Conservation (phyloP, 2,113 vertebrate species). For the Tringa solitaria region DNA sequence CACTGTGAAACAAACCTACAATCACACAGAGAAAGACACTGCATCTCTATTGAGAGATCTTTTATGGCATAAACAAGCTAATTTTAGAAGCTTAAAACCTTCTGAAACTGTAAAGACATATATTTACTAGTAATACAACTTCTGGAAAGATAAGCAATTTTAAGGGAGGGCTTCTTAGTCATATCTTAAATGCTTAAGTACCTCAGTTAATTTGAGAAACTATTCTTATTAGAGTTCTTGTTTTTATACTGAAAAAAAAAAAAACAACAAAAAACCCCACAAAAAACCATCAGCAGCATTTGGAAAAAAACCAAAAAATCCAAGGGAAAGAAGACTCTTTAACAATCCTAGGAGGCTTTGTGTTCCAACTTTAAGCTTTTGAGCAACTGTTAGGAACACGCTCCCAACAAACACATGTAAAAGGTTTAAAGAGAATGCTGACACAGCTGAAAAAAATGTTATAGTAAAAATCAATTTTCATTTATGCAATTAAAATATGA, state of each 20-base stretch:
- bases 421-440: constrained; percentile 2
- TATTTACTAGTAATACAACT: background rate
- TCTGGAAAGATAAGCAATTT: background rate
- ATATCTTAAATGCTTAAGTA: background rate
- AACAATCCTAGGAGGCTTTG: background rate
- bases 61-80: background rate
- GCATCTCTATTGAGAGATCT: background rate
- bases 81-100: background rate
- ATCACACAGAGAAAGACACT: background rate
- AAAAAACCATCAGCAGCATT: background rate
- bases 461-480: constrained; percentile 54
- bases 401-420: background rate
- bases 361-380: background rate
- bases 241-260: background rate
- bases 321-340: background rate
- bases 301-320: background rate
- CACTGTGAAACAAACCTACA: background rate
- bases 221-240: background rate
- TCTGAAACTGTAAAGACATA: background rate
- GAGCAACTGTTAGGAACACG: background rate
- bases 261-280: too few species aligned
- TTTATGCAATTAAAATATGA: constrained; percentile 56
- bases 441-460: background rate
- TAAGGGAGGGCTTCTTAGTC: background rate
- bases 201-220: background rate